Conservation (phyloP, 2,888 invertebrate species). For the Andrena camellia region DNA sequence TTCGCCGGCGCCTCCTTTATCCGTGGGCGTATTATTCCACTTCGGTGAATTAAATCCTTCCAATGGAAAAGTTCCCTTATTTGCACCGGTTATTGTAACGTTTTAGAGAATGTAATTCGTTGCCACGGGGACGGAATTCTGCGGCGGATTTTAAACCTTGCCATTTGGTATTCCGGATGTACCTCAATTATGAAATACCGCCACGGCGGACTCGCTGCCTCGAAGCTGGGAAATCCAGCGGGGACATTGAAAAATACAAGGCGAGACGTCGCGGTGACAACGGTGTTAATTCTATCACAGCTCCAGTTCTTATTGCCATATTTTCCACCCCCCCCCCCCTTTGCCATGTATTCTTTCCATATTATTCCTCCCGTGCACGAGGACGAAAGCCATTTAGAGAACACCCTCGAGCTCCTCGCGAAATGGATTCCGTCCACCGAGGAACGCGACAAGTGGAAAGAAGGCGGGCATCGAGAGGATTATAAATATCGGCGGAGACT, state of each 20-base stretch:
- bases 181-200: slow-evolving; percentile 69
- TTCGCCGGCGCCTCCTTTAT: slow-evolving; percentile 26
- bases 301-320: neutral
- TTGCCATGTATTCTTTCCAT: too few species aligned
- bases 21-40: slow-evolving; percentile 7
- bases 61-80: slow-evolving; percentile 14
- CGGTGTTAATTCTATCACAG: slow-evolving; percentile 23
- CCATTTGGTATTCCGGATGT: slow-evolving; percentile 76
- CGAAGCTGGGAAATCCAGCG: slow-evolving; percentile 5
- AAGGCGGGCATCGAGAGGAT: slow-evolving; percentile 26
- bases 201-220: neutral
- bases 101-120: slow-evolving; percentile 56
- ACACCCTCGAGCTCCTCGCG: neutral
- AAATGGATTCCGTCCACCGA: neutral
- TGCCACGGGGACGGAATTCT: slow-evolving; percentile 25
- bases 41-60: slow-evolving; percentile 42
- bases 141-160: slow-evolving; percentile 40
- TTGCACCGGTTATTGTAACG: slow-evolving; percentile 39
- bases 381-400: too few species aligned
- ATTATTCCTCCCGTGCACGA: too few species aligned
- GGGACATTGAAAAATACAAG: neutral
- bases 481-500: slow-evolving; percentile 64
- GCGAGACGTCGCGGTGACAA: neutral
- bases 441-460: neutral
- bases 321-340: neutral